A percentile compares a stretch with the other conserved stretches of the same genome.
Conservation (phyloP, 2,113 vertebrate species). For the Syngnathoides biaculeatus region DNA sequence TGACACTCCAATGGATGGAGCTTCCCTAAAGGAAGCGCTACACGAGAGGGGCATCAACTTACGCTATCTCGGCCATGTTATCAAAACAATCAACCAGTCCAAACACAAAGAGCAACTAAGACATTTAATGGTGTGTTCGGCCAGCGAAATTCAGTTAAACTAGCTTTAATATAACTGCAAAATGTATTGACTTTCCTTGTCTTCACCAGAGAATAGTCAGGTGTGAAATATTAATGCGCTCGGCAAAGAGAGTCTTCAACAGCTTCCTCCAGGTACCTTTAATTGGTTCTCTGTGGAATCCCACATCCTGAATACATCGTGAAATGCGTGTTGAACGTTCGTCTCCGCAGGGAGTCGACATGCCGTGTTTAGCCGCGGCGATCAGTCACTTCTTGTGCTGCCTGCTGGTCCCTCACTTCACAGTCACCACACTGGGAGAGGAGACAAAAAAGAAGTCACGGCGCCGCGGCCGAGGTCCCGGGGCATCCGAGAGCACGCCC, state of each 20-base stretch:
- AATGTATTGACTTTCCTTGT: conserved; percentile 7
- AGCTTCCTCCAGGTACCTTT: conserved; percentile 73
- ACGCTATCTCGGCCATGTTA: conserved; percentile 75
- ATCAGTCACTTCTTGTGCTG: conserved; percentile 80
- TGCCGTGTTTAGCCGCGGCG: conserved; percentile 72
- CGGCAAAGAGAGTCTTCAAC: conserved; percentile 71
- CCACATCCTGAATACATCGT: not conserved
- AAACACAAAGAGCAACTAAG: conserved; percentile 68
- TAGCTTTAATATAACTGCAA: not conserved
- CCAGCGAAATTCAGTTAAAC: not conserved
- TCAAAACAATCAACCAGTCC: conserved; percentile 61
- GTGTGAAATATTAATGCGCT: conserved; percentile 72
- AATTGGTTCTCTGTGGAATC: not conserved
- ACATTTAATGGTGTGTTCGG: conserved; percentile 69
- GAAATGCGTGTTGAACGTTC: not conserved
- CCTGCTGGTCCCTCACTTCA: conserved; percentile 75
- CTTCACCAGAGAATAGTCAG: conserved; percentile 64
- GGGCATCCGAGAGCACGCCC: conserved; percentile 61
- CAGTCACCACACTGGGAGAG: conserved; percentile 58
- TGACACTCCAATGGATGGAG: conserved; percentile 72
- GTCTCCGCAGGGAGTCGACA: conserved; percentile 69
- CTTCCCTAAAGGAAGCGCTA: conserved; percentile 69
- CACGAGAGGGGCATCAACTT: conserved; percentile 78
- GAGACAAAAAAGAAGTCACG: conserved; percentile 75
- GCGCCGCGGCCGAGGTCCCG: conserved; percentile 66